Evolutionary conservation across 2,113 vertebrate genomes (phyloP), one percentile per base, ranked within the genome.

Genomic region (Egretta garzetta): DNA sequence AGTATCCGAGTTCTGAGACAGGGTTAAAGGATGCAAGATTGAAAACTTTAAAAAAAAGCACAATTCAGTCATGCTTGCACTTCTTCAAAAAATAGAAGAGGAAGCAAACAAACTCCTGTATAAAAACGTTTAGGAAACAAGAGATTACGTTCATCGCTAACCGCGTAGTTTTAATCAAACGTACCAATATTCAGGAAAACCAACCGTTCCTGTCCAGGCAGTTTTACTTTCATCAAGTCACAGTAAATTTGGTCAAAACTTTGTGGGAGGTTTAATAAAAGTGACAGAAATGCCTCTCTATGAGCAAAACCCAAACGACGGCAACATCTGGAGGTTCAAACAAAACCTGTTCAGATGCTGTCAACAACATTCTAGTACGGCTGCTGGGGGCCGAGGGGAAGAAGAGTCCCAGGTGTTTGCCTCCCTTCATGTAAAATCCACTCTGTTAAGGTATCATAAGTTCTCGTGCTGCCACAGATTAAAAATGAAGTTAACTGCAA

Each of bases 361-460:
- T 27, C n/a, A 77, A 17, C 9, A 49, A 37, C 5, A 76, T 0
- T 2, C 9, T 39, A 26, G 59, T 33, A 52, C 1, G 0, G 26
- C 21, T 91, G 52, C 37, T 22, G 16, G 30, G 28, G 43, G 3
- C 12, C 10, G 7, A 43, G 4, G 10, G 15, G 9, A 1, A 33
- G 20, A 67, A 18, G 7, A 64, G 14, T 33, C 64, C 19, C 37
- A 73, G 35, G 20, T 45, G 30, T 41, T 49, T 43, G 19, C 2
- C 53, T 66, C 33, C 22, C 22, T 55, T 88, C 23, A 17, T 8
- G 18, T 30, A 68, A 84, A 84, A 87, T 24, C 18, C 12, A 49
- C 12, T 55, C 15, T 28, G 8, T n/a, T 74, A 50, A 2, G 0
- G 8, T 3, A 63, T 5, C 16, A 30, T 12, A 52, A 37, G 2